Evolutionary conservation across 1,140 invertebrate species (phyloP).

Genomic region (Nymphalis io): DNA sequence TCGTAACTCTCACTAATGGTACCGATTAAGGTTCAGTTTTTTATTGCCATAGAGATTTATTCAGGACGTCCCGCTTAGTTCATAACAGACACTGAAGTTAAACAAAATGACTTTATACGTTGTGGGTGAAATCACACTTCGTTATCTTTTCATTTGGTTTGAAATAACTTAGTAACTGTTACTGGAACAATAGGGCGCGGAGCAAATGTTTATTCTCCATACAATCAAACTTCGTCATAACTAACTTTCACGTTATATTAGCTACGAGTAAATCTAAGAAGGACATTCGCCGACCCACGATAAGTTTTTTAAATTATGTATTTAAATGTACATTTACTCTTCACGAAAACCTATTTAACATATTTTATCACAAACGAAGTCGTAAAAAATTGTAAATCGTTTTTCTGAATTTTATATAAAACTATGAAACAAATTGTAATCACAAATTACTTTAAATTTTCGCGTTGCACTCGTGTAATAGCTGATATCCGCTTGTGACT

Average conservation of each 20-base stretch:
- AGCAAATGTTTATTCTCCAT: conserved; percentile 38
- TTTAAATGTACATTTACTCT: background rate
- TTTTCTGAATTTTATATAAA: too few species aligned
- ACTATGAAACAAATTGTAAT: too few species aligned
- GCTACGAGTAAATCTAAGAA: conserved; percentile 31
- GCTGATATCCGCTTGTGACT: too few species aligned
- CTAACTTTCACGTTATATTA: conserved; percentile 36
- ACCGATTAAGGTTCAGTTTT: conserved; percentile 60
- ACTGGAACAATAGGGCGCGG: conserved; percentile 34
- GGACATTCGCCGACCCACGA: conserved; percentile 20
- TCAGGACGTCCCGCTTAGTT: conserved; percentile 27
- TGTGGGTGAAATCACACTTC: conserved; percentile 39
- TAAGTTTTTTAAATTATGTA: conserved; percentile 11
- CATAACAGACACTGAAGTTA: conserved; percentile 35
- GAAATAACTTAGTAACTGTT: conserved; percentile 38
- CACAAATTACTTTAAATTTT: too few species aligned
- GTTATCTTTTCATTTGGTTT: conserved; percentile 44
- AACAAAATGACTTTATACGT: conserved; percentile 40
- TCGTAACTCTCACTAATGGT: conserved; percentile 59
- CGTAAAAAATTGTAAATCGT: too few species aligned
- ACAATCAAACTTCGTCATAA: conserved; percentile 38
- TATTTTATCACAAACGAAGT: too few species aligned
- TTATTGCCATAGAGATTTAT: conserved; percentile 40
- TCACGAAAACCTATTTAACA: too few species aligned
- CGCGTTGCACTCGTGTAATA: too few species aligned